Base-by-base conservation (phyloP, 2,888 invertebrate species). In the Troides oblongomaculatus region DNA sequence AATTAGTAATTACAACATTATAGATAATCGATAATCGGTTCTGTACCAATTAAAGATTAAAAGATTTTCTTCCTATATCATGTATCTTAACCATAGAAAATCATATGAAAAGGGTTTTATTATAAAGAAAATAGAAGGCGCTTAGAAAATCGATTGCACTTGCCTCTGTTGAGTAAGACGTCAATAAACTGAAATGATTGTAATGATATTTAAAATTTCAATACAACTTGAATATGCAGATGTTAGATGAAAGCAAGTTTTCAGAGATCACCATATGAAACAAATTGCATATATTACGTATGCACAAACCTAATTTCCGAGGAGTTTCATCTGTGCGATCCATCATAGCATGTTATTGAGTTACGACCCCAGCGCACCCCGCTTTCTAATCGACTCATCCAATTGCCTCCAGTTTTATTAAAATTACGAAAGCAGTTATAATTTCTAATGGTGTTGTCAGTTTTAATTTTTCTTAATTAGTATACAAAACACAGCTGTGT, bases 331-430 rank as follows among this genome's bases (percentile, higher is more conserved):
- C 65, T 64, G 69, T 76, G 79, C 79, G 82, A 83, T 81, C 79
- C 78, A 78, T 80, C 78, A 79, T 72, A 74, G 70, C 66, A 57
- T 68, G 61, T 76, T 77, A 79, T 79, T 78, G 70, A 77, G 76
- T 79, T 79, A 79, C 71, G 70, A 70, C 75, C 75, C 78, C 72
- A 70, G 62, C 70, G 69, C 74, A 73, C 74, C 65, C 64, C 65
- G 65, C 30, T 46, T 60, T 66, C 46, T 66, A 60, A 60, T 72
- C 76, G 74, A 74, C 75, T 75, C 76, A 75, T 75, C 77, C 76
- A 76, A 78, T 78, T 76, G 77, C 72, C 68, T 64, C 46, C 70
- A 57, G 71, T 73, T 74, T 77, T 75, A 77, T 77, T 74, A 74
- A 73, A 77, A 77, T 76, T 76, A 78, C 71, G 72, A 72, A 73